Percentiles rank a stretch among this genome's conserved stretches.
These are phyloP conservation scores for Erpobdella octoculata DNA, from an alignment of 2,888 invertebrate genomes.

Conservation along the genomic window DNA sequence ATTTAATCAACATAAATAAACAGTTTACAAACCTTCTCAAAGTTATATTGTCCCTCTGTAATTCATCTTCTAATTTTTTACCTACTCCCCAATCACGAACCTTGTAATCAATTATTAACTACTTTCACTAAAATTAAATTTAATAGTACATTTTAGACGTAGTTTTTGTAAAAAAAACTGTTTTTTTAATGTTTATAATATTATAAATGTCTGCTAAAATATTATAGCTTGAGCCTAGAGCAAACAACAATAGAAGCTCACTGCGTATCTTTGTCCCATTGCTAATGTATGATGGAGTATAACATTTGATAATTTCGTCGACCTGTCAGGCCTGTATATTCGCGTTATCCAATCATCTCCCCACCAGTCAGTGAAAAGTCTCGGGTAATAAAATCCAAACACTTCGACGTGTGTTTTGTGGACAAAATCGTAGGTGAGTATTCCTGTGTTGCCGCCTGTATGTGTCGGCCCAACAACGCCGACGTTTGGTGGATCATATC, in stretches of 20 bases:
- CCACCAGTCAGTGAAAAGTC: slow-evolving; percentile 33
- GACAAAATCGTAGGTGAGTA: slow-evolving; percentile 32
- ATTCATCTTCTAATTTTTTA: slow-evolving; percentile 11
- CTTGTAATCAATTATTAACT: no score
- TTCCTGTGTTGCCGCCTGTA: slow-evolving; percentile 29
- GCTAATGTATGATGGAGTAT: slow-evolving; percentile 22
- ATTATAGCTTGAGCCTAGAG: no score
- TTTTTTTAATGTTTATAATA: no score
- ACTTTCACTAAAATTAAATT: no score
- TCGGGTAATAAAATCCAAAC: slow-evolving; percentile 32
- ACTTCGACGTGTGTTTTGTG: slow-evolving; percentile 28
- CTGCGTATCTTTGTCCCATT: slow-evolving; percentile 26
- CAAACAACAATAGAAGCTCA: no score
- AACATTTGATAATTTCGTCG: slow-evolving; percentile 18
- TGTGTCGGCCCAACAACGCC: slow-evolving; percentile 38
- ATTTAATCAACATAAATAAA: no score
- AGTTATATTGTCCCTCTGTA: slow-evolving; percentile 19
- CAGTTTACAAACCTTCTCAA: slow-evolving; percentile 17
- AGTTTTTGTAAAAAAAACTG: no score
- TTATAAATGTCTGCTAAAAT: no score
- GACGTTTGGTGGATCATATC: slow-evolving; percentile 30
- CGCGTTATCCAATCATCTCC: slow-evolving; percentile 31
- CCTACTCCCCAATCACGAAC: neutral
- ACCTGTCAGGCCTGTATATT: slow-evolving; percentile 21
- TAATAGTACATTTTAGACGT: no score